Evolutionary conservation across 2,113 vertebrate species (phyloP), one percentile per base, ranked within the genome.

Genomic region (Fregetta grallaria): DNA sequence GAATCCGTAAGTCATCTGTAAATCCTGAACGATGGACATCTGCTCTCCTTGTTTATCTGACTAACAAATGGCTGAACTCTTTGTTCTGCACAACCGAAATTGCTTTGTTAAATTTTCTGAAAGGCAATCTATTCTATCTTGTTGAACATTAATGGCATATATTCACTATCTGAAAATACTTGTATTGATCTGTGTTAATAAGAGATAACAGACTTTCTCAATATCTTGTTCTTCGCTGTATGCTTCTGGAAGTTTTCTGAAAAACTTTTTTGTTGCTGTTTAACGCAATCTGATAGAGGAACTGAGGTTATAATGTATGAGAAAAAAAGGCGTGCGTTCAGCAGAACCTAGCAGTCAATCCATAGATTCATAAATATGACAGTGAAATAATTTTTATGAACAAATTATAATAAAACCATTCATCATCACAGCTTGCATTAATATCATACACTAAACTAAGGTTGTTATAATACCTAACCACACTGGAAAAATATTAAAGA

Each of bases 21-120:
- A 38, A 38, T 38, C 80, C 71, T 94, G 88, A 96, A 96, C n/a
- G 49, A 94, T 42, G 74, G 81, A 90, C 96, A 97, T 90, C 96
- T 97, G 96, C 59, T 96, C 66, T 86, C 66, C 86, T 88, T 97
- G 96, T 97, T 98, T 98, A 96, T 88, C 92, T 71, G 96, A 80
- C 93, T 86, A 97, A 97, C 90, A 97, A 96, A 97, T 88, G 78
- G 61, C 79, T 87, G 47, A 80, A 71, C 47, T 88, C 63, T 96
- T 94, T 83, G 80, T 71, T 74, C 27, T 82, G 45, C 86, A 92
- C 90, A 94, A 77, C 65, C 22, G 40, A 93, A 92, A 97, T 70
- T 85, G 94, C 96, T 94, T 96, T 95, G 80, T 83, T 80, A 93
- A 68, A 95, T 86, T 96, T 95, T 91, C 32, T 72, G 88, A 92